phyloP scores from a whole-genome alignment of 2,113 vertebrate species.

The Gymnocephalus cernua region DNA sequence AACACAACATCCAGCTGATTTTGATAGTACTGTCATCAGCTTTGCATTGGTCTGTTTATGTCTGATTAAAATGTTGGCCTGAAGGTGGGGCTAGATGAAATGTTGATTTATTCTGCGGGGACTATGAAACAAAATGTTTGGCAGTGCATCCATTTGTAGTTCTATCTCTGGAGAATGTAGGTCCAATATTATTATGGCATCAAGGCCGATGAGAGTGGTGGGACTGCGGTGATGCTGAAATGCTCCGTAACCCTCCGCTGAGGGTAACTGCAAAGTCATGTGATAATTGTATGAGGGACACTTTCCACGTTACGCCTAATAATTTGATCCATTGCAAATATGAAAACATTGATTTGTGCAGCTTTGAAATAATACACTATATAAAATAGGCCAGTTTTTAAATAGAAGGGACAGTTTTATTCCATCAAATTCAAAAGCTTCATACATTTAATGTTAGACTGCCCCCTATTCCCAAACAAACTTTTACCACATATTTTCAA shows the following conservation, averaged over 20 bases:
- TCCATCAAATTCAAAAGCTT: neutral
- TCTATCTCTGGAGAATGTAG: neutral
- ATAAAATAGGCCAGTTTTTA: neutral
- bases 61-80: neutral
- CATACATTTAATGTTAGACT: neutral
- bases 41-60: neutral
- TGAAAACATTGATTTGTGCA: neutral
- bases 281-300: neutral
- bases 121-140: neutral
- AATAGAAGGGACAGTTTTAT: neutral
- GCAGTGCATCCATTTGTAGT: neutral
- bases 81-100: neutral
- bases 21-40: neutral
- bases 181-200: neutral
- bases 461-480: too few species aligned
- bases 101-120: neutral
- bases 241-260: neutral
- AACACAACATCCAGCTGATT: neutral
- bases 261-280: neutral
- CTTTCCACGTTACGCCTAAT: neutral
- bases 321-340: neutral
- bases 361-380: neutral
- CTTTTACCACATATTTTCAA: neutral
- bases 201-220: too few species aligned
- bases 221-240: neutral